Evolutionary conservation across 2,113 vertebrate species (phyloP).

Genomic region (Mellivora capensis): DNA sequence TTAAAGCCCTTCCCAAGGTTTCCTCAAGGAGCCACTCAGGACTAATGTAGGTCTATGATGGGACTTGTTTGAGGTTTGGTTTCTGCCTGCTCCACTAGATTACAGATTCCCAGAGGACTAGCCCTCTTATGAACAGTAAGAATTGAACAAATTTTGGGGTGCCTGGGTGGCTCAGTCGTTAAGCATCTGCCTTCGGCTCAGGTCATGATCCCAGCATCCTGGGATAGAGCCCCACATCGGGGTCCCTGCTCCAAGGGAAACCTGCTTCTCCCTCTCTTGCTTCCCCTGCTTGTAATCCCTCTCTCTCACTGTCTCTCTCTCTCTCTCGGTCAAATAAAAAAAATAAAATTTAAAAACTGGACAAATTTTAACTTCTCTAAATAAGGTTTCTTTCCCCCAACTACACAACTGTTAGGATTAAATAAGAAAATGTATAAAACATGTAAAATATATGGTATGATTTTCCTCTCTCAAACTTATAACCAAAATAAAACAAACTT

Average conservation of each 20-base stretch:
- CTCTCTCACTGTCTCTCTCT: too few relatives aligned
- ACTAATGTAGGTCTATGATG: background rate
- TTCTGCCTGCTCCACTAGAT: background rate
- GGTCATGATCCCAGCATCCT: too few relatives aligned
- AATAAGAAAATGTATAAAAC: background rate
- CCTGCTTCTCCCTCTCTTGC: too few relatives aligned
- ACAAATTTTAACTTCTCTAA: background rate
- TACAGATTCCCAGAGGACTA: background rate
- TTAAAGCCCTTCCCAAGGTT: background rate
- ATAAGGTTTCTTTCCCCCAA: background rate
- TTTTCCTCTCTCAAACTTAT: background rate
- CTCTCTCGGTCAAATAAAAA: too few relatives aligned
- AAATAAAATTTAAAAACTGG: background rate
- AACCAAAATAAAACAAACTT: background rate
- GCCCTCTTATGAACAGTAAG: background rate
- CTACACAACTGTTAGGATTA: background rate
- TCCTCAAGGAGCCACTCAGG: background rate
- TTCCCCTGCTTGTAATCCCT: too few relatives aligned
- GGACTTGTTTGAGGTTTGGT: background rate
- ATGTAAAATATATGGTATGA: background rate
- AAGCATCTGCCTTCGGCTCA: too few relatives aligned
- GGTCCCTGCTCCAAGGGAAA: too few relatives aligned
- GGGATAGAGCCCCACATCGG: too few relatives aligned
- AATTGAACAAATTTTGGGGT: background rate
- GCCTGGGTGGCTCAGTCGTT: too few relatives aligned